Evolutionary conservation across 2,888 invertebrate species (phyloP).

Genomic region (Ctenicera cuprea): DNA sequence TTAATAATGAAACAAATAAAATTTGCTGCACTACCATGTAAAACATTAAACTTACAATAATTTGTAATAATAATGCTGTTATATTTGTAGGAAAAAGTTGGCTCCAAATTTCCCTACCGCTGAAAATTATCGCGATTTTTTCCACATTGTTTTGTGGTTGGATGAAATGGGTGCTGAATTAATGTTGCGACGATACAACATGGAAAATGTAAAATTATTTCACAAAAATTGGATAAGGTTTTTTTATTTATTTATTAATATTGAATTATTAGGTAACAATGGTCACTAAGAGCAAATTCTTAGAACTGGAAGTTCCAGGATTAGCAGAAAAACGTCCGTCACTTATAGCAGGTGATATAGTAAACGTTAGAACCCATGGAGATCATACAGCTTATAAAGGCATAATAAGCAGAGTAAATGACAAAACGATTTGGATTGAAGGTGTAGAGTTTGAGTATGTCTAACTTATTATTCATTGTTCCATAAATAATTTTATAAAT

Average conservation of each 20-base stretch:
- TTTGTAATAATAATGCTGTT: neutral
- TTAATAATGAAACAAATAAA: neutral
- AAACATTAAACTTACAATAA: too few relatives aligned
- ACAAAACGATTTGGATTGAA: slow-evolving; percentile 69
- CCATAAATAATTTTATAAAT: neutral
- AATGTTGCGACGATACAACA: slow-evolving; percentile 66
- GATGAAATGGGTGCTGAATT: slow-evolving; percentile 76
- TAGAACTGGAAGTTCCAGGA: slow-evolving; percentile 78
- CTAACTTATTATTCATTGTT: neutral
- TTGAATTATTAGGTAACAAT: slow-evolving; percentile 33
- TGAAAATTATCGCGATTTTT: slow-evolving; percentile 74
- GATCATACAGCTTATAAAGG: slow-evolving; percentile 70
- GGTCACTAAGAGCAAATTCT: slow-evolving; percentile 26
- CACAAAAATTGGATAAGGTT: neutral
- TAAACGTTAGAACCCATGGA: slow-evolving; percentile 69
- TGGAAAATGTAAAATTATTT: slow-evolving; percentile 67
- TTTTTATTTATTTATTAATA: neutral
- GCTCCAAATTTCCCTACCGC: slow-evolving; percentile 69
- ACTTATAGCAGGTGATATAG: slow-evolving; percentile 77
- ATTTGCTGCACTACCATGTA: neutral
- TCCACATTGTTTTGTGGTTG: slow-evolving; percentile 77
- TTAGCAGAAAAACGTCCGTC: slow-evolving; percentile 82
- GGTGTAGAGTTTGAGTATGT: slow-evolving; percentile 69
- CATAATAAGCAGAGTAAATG: slow-evolving; percentile 69
- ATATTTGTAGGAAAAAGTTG: slow-evolving; percentile 66